Conservation (phyloP, 2,888 invertebrate genomes). For the Anorthoa munda region DNA sequence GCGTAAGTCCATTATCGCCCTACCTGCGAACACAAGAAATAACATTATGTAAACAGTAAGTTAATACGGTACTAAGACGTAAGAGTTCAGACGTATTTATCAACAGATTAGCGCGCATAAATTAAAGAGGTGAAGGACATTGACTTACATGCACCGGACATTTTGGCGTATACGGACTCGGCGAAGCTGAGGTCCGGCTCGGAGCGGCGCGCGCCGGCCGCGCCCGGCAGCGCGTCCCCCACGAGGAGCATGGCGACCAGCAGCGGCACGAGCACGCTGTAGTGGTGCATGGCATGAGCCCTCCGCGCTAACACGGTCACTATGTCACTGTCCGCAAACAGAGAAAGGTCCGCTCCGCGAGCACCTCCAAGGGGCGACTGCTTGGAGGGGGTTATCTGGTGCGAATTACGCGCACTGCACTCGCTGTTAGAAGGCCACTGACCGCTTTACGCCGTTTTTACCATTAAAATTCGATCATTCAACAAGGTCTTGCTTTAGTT, state of each 20-base stretch:
- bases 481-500: conserved; percentile 26
- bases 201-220: conserved; percentile 60
- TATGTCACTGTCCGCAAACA: conserved; percentile 85
- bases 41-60: conserved; percentile 11
- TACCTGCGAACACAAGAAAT: conserved; percentile 78
- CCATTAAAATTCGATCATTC: conserved; percentile 45
- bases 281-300: conserved; percentile 84
- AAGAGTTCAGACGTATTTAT: conserved; percentile 7
- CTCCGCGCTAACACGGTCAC: conserved; percentile 86
- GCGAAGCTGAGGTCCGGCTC: conserved; percentile 82
- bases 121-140: conserved; percentile 66
- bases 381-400: conserved; percentile 85
- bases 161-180: conserved; percentile 83
- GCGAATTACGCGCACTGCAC: conserved; percentile 76
- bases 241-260: conserved; percentile 72
- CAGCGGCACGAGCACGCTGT: conserved; percentile 73
- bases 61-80: not conserved
- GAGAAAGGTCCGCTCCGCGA: conserved; percentile 85
- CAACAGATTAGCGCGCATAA: conserved; percentile 43
- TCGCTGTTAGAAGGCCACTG: conserved; percentile 73
- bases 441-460: conserved; percentile 64
- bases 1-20: conserved; percentile 86
- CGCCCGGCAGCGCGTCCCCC: conserved; percentile 63
- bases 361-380: conserved; percentile 68
- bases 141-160: conserved; percentile 88